These are phyloP conservation scores for Sapayoa aenigma DNA, from an alignment of 2,113 vertebrate genomes.

Conservation along the genomic window DNA sequence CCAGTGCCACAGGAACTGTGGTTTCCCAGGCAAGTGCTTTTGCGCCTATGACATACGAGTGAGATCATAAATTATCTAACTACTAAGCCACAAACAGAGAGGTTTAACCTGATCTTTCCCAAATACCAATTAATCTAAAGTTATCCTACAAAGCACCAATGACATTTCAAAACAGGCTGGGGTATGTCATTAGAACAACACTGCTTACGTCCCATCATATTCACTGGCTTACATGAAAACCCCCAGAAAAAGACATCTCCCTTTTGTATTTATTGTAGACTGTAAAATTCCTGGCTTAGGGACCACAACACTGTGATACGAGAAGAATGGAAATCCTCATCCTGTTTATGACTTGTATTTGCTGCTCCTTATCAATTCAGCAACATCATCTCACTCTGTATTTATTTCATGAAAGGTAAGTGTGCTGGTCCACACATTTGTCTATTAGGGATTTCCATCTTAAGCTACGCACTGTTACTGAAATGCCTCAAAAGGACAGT, in stretches of 20 bases:
- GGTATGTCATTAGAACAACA: neutral
- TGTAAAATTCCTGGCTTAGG: neutral
- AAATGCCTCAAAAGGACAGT: neutral
- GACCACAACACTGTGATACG: neutral
- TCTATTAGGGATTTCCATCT: neutral
- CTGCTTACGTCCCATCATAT: neutral
- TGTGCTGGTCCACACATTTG: neutral
- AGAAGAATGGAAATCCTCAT: neutral
- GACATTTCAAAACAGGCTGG: neutral
- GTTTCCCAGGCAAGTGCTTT: neutral
- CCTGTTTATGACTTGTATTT: neutral
- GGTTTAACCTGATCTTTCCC: neutral
- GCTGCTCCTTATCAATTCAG: neutral
- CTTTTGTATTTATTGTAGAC: neutral
- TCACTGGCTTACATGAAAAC: neutral
- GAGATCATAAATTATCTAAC: neutral
- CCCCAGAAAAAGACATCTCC: neutral
- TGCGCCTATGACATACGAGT: neutral
- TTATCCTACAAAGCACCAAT: neutral
- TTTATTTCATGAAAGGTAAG: neutral
- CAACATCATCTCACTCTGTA: neutral
- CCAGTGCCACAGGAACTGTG: neutral
- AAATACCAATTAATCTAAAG: neutral
- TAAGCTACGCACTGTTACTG: neutral
- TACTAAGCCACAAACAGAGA: neutral